A percentile compares a stretch with the other conserved stretches of the same genome.
These are phyloP conservation scores for Procambarus virginalis DNA, from an alignment of 1,140 invertebrate genomes.

Conservation along the genomic window DNA sequence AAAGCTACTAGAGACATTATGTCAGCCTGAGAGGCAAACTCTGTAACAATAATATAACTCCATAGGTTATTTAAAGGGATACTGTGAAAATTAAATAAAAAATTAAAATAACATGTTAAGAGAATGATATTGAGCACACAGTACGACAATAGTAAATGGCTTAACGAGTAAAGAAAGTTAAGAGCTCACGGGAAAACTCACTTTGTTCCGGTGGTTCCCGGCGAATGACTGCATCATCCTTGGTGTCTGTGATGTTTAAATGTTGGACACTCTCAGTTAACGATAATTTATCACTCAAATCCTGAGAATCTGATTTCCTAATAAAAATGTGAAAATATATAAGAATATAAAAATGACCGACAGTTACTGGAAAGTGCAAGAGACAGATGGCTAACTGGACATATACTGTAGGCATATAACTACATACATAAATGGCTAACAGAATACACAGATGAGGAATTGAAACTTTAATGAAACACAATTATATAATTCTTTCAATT, in stretches of 20 bases:
- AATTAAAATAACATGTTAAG: background rate
- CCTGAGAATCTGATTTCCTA: constrained; percentile 8
- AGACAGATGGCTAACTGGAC: too few species aligned
- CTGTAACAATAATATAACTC: too few species aligned
- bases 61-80: background rate
- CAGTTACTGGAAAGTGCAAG: too few species aligned
- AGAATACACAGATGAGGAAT: too few species aligned
- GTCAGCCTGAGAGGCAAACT: too few species aligned
- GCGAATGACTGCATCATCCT: background rate
- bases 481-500: too few species aligned
- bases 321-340: background rate
- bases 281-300: background rate
- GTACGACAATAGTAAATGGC: background rate
- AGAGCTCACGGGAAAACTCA: background rate
- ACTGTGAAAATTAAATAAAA: background rate
- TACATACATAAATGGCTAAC: too few species aligned
- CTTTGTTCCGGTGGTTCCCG: constrained; percentile 10
- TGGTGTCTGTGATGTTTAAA: background rate
- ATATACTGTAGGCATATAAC: too few species aligned
- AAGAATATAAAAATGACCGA: background rate
- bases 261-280: constrained; percentile 20
- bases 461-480: too few species aligned
- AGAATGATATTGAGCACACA: background rate
- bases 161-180: background rate
- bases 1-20: too few species aligned